Conservation (phyloP, 2,113 vertebrate species). For the Atrichornis clamosus region DNA sequence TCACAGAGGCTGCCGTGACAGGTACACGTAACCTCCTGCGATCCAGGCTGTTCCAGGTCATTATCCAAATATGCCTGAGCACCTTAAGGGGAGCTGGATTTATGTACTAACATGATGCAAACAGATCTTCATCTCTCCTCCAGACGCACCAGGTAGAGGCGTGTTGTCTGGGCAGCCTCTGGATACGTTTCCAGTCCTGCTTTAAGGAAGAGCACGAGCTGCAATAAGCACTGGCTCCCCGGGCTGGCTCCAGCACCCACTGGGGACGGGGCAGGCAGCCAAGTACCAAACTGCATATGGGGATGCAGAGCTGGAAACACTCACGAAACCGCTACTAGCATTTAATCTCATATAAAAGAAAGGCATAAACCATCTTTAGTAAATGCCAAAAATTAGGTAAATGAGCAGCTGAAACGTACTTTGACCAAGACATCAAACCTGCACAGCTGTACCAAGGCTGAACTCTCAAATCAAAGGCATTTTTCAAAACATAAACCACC, state of each 20-base stretch:
- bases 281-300: not conserved
- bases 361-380: not conserved
- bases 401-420: not conserved
- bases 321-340: not conserved
- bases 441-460: not conserved
- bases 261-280: not conserved
- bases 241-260: not conserved
- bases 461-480: not conserved
- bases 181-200: not conserved
- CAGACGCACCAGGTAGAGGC: not conserved
- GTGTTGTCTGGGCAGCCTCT: not conserved
- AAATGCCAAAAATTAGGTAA: not conserved
- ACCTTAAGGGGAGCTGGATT: constrained; percentile 20
- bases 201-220: rapidly evolving
- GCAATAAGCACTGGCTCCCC: not conserved
- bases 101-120: not conserved
- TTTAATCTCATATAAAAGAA: not conserved
- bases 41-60: constrained; percentile 31
- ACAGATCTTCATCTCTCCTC: not conserved
- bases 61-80: not conserved
- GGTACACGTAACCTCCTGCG: not conserved
- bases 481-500: not conserved
- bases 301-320: not conserved
- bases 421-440: not conserved
- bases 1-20: not conserved